phyloP scores from a whole-genome alignment of 1,140 invertebrate species.

The Pseudachorutes palmiensis region DNA sequence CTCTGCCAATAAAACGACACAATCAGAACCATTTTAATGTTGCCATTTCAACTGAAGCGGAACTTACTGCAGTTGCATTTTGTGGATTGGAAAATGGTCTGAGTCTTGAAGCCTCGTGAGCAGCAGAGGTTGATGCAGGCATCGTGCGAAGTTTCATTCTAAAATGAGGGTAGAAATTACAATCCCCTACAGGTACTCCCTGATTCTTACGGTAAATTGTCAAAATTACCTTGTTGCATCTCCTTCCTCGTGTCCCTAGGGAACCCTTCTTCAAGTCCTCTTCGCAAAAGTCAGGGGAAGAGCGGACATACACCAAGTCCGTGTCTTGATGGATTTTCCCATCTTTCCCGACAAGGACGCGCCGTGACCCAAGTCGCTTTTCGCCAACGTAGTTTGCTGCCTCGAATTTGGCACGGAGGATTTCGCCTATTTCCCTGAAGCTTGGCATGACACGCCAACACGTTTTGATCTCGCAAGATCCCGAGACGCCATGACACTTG shows the following conservation, averaged over 20 bases:
- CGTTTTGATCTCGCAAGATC: slow-evolving; percentile 57
- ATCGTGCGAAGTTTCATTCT: slow-evolving; percentile 19
- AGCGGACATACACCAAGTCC: slow-evolving; percentile 47
- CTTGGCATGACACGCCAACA: slow-evolving; percentile 56
- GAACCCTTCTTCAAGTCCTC: slow-evolving; percentile 50
- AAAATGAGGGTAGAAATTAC: not conserved
- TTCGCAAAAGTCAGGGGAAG: slow-evolving; percentile 51
- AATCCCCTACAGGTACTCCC: not conserved
- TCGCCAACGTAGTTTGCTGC: slow-evolving; percentile 43
- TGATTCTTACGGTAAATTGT: not conserved
- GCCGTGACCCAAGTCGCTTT: slow-evolving; percentile 38
- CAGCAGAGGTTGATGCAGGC: slow-evolving; percentile 28
- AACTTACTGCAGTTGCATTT: slow-evolving; percentile 28
- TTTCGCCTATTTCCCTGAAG: slow-evolving; percentile 41
- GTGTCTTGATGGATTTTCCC: slow-evolving; percentile 40
- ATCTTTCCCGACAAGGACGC: slow-evolving; percentile 32
- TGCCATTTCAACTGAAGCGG: not conserved
- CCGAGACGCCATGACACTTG: slow-evolving; percentile 61
- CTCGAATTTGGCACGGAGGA: slow-evolving; percentile 46
- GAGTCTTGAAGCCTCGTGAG: slow-evolving; percentile 25
- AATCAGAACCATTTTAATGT: not conserved
- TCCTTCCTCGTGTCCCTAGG: slow-evolving; percentile 55
- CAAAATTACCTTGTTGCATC: slow-evolving; percentile 24
- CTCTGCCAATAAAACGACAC: not conserved
- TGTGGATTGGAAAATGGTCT: slow-evolving; percentile 14